Conservation (phyloP, 1,140 invertebrate species). For the Apis laboriosa region DNA sequence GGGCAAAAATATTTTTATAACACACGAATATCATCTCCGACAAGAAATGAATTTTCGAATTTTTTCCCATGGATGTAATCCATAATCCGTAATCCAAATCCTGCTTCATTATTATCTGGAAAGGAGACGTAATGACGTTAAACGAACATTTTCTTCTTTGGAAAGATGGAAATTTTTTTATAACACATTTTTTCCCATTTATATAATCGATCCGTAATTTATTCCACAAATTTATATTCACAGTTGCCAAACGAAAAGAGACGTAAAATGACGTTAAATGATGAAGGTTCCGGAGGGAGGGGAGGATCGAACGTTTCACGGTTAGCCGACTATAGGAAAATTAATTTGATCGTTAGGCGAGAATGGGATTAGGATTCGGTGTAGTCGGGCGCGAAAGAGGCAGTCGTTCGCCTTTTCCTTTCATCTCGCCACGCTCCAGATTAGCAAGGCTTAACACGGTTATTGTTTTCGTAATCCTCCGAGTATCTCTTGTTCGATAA, state of each 20-base stretch:
- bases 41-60: no score
- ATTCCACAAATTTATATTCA: not conserved
- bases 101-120: no score
- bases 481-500: slow-evolving; percentile 23
- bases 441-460: slow-evolving; percentile 56
- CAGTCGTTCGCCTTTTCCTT: slow-evolving; percentile 42
- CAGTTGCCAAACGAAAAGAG: not conserved
- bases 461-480: slow-evolving; percentile 57
- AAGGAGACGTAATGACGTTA: no score
- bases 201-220: not conserved
- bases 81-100: no score
- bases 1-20: no score
- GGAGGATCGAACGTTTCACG: slow-evolving; percentile 25
- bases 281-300: not conserved
- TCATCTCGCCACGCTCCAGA: slow-evolving; percentile 45
- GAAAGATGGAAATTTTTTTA: no score
- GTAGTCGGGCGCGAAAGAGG: slow-evolving; percentile 33
- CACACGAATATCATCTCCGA: no score
- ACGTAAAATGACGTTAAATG: slow-evolving; percentile 28
- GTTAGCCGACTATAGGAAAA: slow-evolving; percentile 42
- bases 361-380: slow-evolving; percentile 54
- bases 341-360: slow-evolving; percentile 56
- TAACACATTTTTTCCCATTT: no score
- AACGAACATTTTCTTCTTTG: no score
- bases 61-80: no score